phyloP scores from a whole-genome alignment of 2,797 vertebrate species.

The Myotis planiceps region DNA sequence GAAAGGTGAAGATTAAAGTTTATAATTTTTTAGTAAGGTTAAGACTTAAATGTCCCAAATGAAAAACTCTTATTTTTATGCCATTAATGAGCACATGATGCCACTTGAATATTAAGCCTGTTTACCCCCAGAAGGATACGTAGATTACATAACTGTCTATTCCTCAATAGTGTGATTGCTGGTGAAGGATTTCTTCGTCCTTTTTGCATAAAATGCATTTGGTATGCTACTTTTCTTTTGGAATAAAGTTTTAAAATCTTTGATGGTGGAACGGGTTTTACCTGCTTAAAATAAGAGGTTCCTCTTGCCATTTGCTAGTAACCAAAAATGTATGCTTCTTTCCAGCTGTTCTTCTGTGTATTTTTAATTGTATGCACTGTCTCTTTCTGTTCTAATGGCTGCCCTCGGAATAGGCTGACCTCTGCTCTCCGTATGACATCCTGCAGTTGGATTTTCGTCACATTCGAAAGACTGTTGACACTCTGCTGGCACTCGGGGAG shows the following conservation, averaged over 20 bases:
- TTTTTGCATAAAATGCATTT: neutral
- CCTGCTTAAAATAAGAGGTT: conserved; percentile 66
- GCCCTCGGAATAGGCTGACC: conserved; percentile 92
- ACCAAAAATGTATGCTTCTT: conserved; percentile 83
- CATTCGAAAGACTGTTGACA: conserved; percentile 90
- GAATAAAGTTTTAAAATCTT: neutral
- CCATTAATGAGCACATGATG: neutral
- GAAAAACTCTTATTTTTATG: neutral
- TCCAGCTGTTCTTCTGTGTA: conserved; percentile 86
- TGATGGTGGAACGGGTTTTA: conserved; percentile 40
- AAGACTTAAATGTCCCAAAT: neutral
- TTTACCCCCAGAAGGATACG: neutral
- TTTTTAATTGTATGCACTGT: conserved; percentile 93
- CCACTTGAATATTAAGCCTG: neutral
- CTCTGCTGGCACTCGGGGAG: conserved; percentile 92
- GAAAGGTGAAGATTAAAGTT: neutral
- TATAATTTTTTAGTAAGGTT: neutral
- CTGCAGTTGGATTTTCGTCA: conserved; percentile 94
- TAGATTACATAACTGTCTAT: neutral
- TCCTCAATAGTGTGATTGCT: neutral
- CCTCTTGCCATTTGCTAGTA: conserved; percentile 79
- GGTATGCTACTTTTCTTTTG: neutral
- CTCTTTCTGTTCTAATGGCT: conserved; percentile 92
- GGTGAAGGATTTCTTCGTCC: conserved; percentile 31
- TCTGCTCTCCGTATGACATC: conserved; percentile 97